Evolutionary conservation across 2,888 invertebrate species (phyloP), one percentile per base, ranked within the genome.

Genomic region (Eupithecia vulgata): DNA sequence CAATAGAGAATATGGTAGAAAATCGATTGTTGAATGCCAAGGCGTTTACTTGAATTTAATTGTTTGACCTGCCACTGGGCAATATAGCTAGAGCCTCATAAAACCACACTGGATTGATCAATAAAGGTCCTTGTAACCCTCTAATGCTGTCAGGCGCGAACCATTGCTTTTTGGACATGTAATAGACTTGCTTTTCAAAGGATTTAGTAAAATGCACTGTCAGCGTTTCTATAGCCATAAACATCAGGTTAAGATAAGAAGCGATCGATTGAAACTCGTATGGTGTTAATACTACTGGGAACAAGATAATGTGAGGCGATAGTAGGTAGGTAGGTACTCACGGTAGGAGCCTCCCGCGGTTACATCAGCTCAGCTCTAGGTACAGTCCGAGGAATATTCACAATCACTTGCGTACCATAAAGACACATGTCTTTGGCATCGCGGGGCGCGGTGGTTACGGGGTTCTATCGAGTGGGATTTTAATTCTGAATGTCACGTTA

Each of bases 321-420:
- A 72, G 66, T 48, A 64, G 30, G 17, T 52, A 52, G 59, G 30
- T 17, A 69, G 72, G 83, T 89, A 93, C 93, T 94, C 81, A 94
- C 94, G 84, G 82, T 84, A 76, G 81, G 79, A 80, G 85, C 82
- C 83, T 83, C 82, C 80, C 83, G 84, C 81, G 85, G 87, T 91
- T 88, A 91, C 93, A 93, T 92, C 91, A 85, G 90, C 86, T 82
- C 85, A 83, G 40, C 13, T 21, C 40, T 37, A 12, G 21, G 62
- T 37, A 25, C 65, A 85, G 87, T 85, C 87, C 87, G 82, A 82
- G 80, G 25, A 1, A 6, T 1, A 40, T 85, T 84, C 90, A 89
- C 90, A 90, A 88, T 85, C 85, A 89, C 90, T 93, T 92, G 92
- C 92, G 91, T 93, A 93, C 91, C 93, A 93, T 93, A 92, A 90